Evolutionary conservation across 2,888 invertebrate genomes (phyloP), one percentile per base, ranked within the genome.

Genomic region (Himalopsyche kuldschensis): DNA sequence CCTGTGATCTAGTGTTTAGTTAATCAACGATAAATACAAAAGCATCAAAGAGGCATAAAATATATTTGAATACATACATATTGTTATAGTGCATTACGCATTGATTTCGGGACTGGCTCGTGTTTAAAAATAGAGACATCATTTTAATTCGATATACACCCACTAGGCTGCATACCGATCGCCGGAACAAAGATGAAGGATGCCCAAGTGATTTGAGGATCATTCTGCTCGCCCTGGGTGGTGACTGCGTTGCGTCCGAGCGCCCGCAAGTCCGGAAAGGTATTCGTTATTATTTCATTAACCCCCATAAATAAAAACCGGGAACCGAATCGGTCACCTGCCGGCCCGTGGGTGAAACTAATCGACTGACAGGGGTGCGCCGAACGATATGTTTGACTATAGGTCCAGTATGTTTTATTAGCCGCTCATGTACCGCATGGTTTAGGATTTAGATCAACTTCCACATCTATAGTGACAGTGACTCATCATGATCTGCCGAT

Each of bases 241-340:
- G 81, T 75, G 47, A 82, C 69, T 78, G 81, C 81, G 78, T 75
- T 46, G 76, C 75, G 69, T 81, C 69, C 77, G 47, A 78, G 32
- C 41, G 78, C 27, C 24, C 78, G 47, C 78, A 20, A 63, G 63
- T 63, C 24, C 81, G 47, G 47, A 46, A 78, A 69, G 35, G 32
- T 69, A 78, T 69, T 69, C 30, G 27, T 69, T 69, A 79, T 85
- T 85, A 83, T 83, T 85, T 85, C 85, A 85, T 85, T 85, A 85
- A 78, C 55, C 80, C 63, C 77, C 83, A 83, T 83, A 83, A 84
- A 84, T 85, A 83, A 83, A 79, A 82, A 55, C 32, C 63, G 55
- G 76, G 76, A 55, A 82, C 78, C 69, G 69, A 69, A 69, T 69
- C 69, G 69, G 69, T 69, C 69, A 69, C 69, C 69, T 69, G 69